Percentiles rank a stretch among this genome's conserved stretches.
Conservation (phyloP, 2,888 invertebrate genomes). For the Leptinotarsa haldemani region DNA sequence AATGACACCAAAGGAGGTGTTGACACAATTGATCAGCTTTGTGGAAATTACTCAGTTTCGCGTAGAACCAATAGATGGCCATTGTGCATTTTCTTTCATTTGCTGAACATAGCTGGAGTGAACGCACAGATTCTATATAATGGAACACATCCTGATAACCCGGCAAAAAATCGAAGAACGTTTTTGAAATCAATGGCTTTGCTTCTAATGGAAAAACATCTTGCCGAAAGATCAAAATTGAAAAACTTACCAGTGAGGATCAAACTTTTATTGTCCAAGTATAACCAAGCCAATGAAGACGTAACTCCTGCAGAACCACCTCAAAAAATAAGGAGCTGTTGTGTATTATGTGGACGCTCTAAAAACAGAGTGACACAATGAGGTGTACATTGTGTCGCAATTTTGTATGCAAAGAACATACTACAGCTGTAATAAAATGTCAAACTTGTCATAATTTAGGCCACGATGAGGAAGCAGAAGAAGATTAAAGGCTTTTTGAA, state of each 20-base stretch:
- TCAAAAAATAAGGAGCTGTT: constrained; percentile 27
- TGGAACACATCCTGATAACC: constrained; percentile 23
- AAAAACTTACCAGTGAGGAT: constrained; percentile 21
- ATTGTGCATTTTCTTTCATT: constrained; percentile 23
- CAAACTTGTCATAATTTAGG: constrained; percentile 25
- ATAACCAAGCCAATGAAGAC: constrained; percentile 20
- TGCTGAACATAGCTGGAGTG: constrained; percentile 24
- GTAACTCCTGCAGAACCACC: constrained; percentile 23
- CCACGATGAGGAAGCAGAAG: constrained; percentile 17
- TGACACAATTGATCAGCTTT: constrained; percentile 28
- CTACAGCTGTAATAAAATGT: constrained; percentile 23
- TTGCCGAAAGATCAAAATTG: constrained; percentile 22
- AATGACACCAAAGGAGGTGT: constrained; percentile 27
- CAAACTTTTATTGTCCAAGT: constrained; percentile 21
- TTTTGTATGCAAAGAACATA: constrained; percentile 23
- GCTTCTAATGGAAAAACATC: constrained; percentile 27
- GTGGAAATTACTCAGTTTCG: constrained; percentile 29
- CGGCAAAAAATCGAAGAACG: constrained; percentile 25
- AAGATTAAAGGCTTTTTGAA: constrained; percentile 19
- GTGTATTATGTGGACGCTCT: constrained; percentile 22
- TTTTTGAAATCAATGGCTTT: constrained; percentile 22
- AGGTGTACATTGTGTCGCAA: constrained; percentile 20
- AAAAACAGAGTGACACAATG: constrained; percentile 26
- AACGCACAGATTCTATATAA: constrained; percentile 25
- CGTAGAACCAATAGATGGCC: constrained; percentile 27